These are phyloP conservation scores for Haliclystus octoradiatus DNA, from an alignment of 30 jellyfish, hydroid and myxozoan species.

Conservation along the genomic window DNA sequence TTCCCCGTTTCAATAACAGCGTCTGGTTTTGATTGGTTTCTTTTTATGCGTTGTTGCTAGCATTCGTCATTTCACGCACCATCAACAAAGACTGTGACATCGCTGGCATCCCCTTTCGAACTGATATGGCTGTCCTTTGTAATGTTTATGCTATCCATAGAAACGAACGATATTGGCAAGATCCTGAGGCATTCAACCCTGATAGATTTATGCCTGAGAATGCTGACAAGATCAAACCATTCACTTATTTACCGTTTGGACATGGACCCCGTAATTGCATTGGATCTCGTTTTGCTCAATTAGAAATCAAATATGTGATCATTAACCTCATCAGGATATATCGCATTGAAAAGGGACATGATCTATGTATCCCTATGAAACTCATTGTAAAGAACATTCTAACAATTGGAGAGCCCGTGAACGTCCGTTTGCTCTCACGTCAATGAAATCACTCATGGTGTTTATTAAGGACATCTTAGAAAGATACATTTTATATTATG, in stretches of 20 bases:
- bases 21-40: too few species aligned
- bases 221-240: slow-evolving; percentile 27
- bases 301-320: slow-evolving; percentile 36
- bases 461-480: too few species aligned
- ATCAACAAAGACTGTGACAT: slow-evolving; percentile 25
- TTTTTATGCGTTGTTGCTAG: slow-evolving; percentile 12
- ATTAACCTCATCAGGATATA: slow-evolving; percentile 19
- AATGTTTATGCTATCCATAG: slow-evolving; percentile 38
- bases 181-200: slow-evolving; percentile 50
- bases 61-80: slow-evolving; percentile 17
- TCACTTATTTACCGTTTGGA: slow-evolving; percentile 54
- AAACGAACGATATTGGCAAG: slow-evolving; percentile 42
- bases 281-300: slow-evolving; percentile 46
- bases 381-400: neutral
- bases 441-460: too few species aligned
- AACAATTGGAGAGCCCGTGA: neutral
- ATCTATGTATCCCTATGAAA: slow-evolving; percentile 5
- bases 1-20: too few species aligned
- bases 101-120: slow-evolving; percentile 25
- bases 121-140: slow-evolving; percentile 28
- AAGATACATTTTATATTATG: too few species aligned
- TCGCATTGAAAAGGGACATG: slow-evolving; percentile 16
- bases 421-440: neutral
- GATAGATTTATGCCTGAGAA: slow-evolving; percentile 53
- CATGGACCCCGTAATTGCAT: slow-evolving; percentile 49